phyloP scores from a whole-genome alignment of 2,797 vertebrate species.

The Danio kyathit region DNA sequence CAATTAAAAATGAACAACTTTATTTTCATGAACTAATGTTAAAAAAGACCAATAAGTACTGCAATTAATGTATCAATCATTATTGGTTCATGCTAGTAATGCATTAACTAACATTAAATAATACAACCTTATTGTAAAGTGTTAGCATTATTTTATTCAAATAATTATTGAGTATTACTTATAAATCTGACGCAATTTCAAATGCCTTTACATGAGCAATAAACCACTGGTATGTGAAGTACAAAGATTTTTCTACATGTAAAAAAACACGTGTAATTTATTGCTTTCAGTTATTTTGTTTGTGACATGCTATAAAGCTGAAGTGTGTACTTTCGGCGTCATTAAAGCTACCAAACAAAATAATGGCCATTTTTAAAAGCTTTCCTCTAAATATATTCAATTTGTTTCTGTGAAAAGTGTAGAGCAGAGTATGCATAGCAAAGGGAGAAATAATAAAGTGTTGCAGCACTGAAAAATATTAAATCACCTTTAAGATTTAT shows the following conservation, averaged over 20 bases:
- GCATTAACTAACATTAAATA: no score
- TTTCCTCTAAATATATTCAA: neutral
- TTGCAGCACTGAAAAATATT: neutral
- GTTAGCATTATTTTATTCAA: neutral
- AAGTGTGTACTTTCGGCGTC: neutral
- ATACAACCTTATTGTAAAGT: no score
- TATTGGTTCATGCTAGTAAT: no score
- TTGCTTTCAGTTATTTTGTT: neutral
- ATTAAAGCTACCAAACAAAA: neutral
- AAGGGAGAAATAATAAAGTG: neutral
- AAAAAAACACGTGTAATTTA: neutral
- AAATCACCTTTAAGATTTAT: conserved; percentile 5
- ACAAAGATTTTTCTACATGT: neutral
- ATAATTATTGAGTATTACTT: neutral
- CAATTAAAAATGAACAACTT: no score
- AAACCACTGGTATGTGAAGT: neutral
- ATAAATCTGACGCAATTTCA: neutral
- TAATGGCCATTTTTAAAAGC: neutral
- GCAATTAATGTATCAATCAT: no score
- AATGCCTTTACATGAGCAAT: neutral
- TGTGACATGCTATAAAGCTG: neutral
- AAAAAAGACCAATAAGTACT: no score
- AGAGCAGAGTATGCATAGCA: neutral
- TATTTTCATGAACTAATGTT: no score
- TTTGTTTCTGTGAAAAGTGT: no score